Conservation (phyloP, 2,797 vertebrate genomes). For the Tokudaia tokunoshimensis region DNA sequence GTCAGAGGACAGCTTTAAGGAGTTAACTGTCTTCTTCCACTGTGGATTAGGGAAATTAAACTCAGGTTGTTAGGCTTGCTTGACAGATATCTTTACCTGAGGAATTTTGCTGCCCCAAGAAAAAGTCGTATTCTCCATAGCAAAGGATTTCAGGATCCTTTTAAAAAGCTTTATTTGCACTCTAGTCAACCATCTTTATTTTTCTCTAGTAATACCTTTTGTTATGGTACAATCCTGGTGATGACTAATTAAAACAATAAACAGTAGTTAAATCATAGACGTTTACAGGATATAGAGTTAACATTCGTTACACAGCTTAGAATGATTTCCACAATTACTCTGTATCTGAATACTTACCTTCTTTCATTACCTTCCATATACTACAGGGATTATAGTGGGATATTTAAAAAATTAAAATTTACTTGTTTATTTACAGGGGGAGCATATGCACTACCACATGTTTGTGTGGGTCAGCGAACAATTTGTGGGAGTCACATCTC, state of each 20-base stretch:
- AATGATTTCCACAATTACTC: slow-evolving; percentile 31
- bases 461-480: neutral
- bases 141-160: slow-evolving; percentile 4
- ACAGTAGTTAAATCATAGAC: slow-evolving; percentile 7
- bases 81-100: neutral
- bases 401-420: neutral
- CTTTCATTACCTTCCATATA: neutral
- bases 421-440: neutral
- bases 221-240: neutral
- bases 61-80: too few species aligned
- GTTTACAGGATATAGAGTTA: neutral
- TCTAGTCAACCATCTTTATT: slow-evolving; percentile 21
- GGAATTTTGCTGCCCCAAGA: neutral
- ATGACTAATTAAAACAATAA: slow-evolving; percentile 46
- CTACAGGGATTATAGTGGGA: neutral
- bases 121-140: neutral
- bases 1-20: neutral
- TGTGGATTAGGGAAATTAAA: neutral
- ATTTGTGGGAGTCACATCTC: neutral
- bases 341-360: slow-evolving; percentile 43
- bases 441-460: neutral
- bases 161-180: neutral
- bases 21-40: too few species aligned
- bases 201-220: slow-evolving; percentile 21
- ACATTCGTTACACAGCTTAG: slow-evolving; percentile 29